Evolutionary conservation across 2,113 vertebrate genomes (phyloP), one percentile per base, ranked within the genome.

Genomic region (Microcebus griseorufus): DNA sequence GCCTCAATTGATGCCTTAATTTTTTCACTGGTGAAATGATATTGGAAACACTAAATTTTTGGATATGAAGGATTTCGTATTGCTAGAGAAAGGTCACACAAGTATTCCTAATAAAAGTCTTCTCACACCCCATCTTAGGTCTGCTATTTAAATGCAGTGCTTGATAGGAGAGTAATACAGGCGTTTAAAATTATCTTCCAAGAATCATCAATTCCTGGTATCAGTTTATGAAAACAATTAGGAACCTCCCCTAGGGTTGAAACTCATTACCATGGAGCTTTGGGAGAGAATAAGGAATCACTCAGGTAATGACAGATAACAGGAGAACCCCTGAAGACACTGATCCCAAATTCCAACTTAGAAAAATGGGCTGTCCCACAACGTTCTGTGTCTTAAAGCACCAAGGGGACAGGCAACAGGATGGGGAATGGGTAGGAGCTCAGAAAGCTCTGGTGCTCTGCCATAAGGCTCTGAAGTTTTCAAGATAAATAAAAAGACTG

Each of bases 21-120:
- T 84, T 95, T 90, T 62, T 91, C 58, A 67, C 51, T 88, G 78
- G 81, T 93, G 75, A 93, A 90, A 53, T 78, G 48, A 80, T n/a
- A 76, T 32, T 12, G 32, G 48, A 80, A 83, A 89, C 25, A 42
- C 84, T 84, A 83, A 6, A 72, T 39, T 67, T 94, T 90, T 42
- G 86, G 80, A 73, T 51, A 39, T 13, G 87, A 93, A 93, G 53
- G 51, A 92, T 9, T 93, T 92, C 29, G 75, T 20, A 51, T 88
- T 96, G 39, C 32, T 88, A 27, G 70, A 91, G 45, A 73, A 91
- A 94, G 18, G 32, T 90, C 42, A 48, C 0, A 9, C 29, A 58
- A 86, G 34, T 75, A 91, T 72, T 96, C 8, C 69, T 78, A 72
- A 37, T 16, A n/a, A 32, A 29, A 92, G 69, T 65, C 85, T 92